phyloP scores from a whole-genome alignment of 2,797 vertebrate genomes.

The Avahi laniger region DNA sequence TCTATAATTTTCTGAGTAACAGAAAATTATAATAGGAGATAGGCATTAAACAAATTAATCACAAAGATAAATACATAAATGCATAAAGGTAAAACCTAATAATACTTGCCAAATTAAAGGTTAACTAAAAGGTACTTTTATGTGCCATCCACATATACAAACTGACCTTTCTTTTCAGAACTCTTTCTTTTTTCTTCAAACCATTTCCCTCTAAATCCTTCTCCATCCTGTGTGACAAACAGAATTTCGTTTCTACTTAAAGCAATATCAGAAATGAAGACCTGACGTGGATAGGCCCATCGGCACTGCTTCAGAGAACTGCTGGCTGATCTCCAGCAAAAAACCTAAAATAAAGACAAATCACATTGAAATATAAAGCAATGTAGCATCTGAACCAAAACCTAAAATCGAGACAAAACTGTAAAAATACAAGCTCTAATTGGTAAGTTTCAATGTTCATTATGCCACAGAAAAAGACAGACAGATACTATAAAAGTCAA shows the following conservation, averaged over 20 bases:
- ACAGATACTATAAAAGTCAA: background rate
- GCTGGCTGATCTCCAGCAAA: slow-evolving; percentile 93
- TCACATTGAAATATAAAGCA: background rate
- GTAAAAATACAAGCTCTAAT: slow-evolving; percentile 30
- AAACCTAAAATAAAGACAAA: slow-evolving; percentile 88
- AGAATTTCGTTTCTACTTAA: slow-evolving; percentile 93
- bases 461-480: background rate
- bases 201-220: slow-evolving; percentile 96
- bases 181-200: slow-evolving; percentile 91
- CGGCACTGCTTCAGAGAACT: slow-evolving; percentile 93
- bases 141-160: background rate
- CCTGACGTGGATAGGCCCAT: slow-evolving; percentile 96
- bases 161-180: slow-evolving; percentile 93
- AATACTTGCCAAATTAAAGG: background rate
- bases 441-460: background rate
- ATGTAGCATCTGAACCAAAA: background rate
- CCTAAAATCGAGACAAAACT: background rate
- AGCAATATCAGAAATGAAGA: slow-evolving; percentile 95
- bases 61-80: slow-evolving; percentile 35
- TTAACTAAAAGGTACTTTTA: background rate
- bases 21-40: background rate
- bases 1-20: slow-evolving; percentile 15
- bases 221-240: slow-evolving; percentile 96
- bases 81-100: background rate
- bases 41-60: slow-evolving; percentile 19